A percentile compares a stretch with the other conserved stretches of the same genome.
Evolutionary conservation across 2,113 vertebrate genomes (phyloP).

Genomic region (Oenanthe melanoleuca): DNA sequence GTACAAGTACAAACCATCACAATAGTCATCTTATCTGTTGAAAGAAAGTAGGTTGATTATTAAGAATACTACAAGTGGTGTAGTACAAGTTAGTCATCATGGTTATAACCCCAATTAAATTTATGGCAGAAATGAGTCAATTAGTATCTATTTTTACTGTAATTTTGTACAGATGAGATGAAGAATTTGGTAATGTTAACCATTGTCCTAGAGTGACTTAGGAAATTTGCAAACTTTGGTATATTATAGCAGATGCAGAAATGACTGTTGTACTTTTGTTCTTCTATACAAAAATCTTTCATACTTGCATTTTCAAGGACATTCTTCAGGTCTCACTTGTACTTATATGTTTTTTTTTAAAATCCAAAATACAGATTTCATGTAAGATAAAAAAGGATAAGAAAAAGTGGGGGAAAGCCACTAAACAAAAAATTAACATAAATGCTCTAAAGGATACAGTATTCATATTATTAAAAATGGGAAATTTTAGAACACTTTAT

Average conservation of each 20-base stretch:
- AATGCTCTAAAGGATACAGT: background rate
- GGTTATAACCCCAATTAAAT: background rate
- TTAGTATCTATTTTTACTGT: background rate
- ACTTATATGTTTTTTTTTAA: background rate
- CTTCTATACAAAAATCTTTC: background rate
- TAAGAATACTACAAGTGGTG: background rate
- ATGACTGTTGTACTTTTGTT: background rate
- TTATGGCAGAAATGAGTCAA: background rate
- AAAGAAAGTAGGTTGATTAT: background rate
- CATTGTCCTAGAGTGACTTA: background rate
- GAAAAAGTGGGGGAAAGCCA: accelerated
- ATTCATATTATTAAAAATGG: background rate
- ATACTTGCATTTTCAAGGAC: background rate
- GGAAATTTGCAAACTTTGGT: background rate
- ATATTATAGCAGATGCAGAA: background rate
- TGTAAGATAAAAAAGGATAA: background rate
- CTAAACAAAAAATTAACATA: background rate
- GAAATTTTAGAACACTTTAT: background rate
- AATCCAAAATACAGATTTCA: background rate
- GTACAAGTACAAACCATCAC: background rate
- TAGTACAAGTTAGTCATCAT: background rate
- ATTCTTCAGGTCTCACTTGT: background rate
- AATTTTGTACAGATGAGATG: background rate
- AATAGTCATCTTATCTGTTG: background rate
- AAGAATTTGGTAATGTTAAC: background rate